A percentile compares a stretch with the other conserved stretches of the same genome.
Evolutionary conservation across 2,888 invertebrate species (phyloP).

Genomic region (Parnassius smintheus): DNA sequence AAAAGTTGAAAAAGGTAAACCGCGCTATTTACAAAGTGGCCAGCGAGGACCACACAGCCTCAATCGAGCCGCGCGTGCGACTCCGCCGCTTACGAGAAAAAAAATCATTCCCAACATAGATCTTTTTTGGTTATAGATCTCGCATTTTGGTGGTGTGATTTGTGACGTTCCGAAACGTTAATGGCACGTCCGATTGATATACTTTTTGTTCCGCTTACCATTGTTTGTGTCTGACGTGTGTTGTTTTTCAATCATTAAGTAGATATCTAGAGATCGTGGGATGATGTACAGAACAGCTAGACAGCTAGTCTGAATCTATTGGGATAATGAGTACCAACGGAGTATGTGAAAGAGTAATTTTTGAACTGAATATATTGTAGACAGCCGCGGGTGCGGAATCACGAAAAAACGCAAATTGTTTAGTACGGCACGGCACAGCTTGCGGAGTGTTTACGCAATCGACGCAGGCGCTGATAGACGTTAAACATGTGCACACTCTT

Average conservation of each 20-base stretch:
- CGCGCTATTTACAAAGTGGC: conserved; percentile 82
- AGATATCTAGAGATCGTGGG: not conserved
- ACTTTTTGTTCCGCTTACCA: conserved; percentile 44
- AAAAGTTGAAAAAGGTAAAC: conserved; percentile 82
- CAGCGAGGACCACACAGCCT: conserved; percentile 80
- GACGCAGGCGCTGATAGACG: conserved; percentile 63
- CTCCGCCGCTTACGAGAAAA: conserved; percentile 68
- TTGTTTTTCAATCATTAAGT: conserved; percentile 24
- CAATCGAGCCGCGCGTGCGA: conserved; percentile 81
- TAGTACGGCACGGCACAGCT: conserved; percentile 33
- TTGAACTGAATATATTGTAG: conserved; percentile 1
- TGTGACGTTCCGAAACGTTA: conserved; percentile 79
- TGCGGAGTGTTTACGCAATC: conserved; percentile 67
- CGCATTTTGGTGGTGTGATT: conserved; percentile 80
- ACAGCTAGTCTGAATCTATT: not conserved
- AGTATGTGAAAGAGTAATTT: not conserved
- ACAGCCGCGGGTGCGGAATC: conserved; percentile 40
- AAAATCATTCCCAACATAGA: conserved; percentile 75
- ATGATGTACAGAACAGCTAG: not conserved
- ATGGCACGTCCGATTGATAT: conserved; percentile 67
- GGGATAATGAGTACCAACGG: not conserved
- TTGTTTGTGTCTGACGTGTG: conserved; percentile 28
- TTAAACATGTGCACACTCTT: conserved; percentile 63
- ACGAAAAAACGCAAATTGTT: conserved; percentile 66
- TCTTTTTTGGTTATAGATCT: conserved; percentile 78